Base-by-base conservation (phyloP, 2,797 vertebrate species). In the Helarctos malayanus region DNA sequence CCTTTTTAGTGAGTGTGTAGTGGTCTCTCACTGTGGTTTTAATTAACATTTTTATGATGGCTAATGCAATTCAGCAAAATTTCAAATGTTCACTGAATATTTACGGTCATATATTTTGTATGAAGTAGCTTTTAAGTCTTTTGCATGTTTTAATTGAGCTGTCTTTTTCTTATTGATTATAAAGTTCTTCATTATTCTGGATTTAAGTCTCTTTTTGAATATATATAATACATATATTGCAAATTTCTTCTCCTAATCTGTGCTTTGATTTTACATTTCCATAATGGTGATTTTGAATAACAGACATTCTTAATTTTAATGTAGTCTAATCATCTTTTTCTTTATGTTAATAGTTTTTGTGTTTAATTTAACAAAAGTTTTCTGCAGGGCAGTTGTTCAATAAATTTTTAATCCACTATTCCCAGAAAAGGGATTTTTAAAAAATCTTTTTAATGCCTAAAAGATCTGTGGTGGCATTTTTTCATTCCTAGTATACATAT, bases 221-320 rank as follows among this genome's bases (percentile, higher is more conserved):
- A 32, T 21, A 16, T 47, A 0, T 49, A 2, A 75, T 85, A 25
- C 21, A 16, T 47, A 0, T 49, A 0, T 91, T 81, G 32, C 21
- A 89, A 38, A 91, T 63, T 6, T 7, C 7, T 29, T 93, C 23
- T 86, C n/a, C 11, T 68, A 13, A 35, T n/a, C 14, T 69, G 15
- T 90, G 27, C 29, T 83, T 96, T 89, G 61, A 38, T 76, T 83
- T 94, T 63, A 54, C n/a, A 45, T 92, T 95, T 5, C 21, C 2
- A 69, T 59, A 65, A 49, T 71, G 56, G 8, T 76, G 35, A 94
- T 94, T 96, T 89, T 97, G 45, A 89, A 86, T 89, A 94, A 78
- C 10, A 81, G 32, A 45, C 41, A 3, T 49, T 88, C n/a, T 59
- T 83, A 63, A 41, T 63, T 94, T 94, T 92, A 91, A 80, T 80